Evolutionary conservation across 37 sponge, comb jelly and placozoan genomes (phyloP), one percentile per base, ranked within the genome.

Genomic region (Beroe ovata): DNA sequence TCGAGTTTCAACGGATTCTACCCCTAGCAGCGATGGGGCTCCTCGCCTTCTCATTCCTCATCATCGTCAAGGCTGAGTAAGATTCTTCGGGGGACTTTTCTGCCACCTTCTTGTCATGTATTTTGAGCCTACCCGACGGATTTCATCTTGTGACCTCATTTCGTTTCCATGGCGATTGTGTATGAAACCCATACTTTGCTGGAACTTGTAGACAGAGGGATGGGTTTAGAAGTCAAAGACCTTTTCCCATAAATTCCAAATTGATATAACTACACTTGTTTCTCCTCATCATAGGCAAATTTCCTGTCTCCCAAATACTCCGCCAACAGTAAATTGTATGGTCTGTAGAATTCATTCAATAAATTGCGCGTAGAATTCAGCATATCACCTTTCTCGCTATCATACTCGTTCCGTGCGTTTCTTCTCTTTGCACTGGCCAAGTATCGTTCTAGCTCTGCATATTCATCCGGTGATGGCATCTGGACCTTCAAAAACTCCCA

Each of bases 51-150:
- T 25, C 30, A 4, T 66, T 66, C 30, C 16, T 66, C 14, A 34
- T 66, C 18, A 26, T 66, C 69, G 35, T 66, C 69, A 66, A 66
- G 36, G 33, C 69, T 2, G 30, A 30, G 69, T 66, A 33, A 47
- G 54, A n/a, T n/a, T n/a, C n/a, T n/a, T n/a, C n/a, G n/a, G n/a
- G n/a, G n/a, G n/a, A n/a, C n/a, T n/a, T n/a, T n/a, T n/a, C n/a
- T n/a, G n/a, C n/a, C n/a, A n/a, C n/a, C n/a, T n/a, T n/a, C n/a
- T n/a, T n/a, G n/a, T n/a, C n/a, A n/a, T n/a, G n/a, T n/a, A n/a
- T n/a, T n/a, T n/a, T n/a, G n/a, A n/a, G n/a, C n/a, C n/a, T n/a
- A n/a, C n/a, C n/a, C n/a, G n/a, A n/a, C n/a, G n/a, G n/a, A n/a
- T n/a, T n/a, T n/a, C n/a, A n/a, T n/a, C n/a, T n/a, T n/a, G n/a